A percentile compares a stretch with the other conserved stretches of the same genome.
Conservation (phyloP, 2,113 vertebrate genomes). For the Pleuronectes platessa region DNA sequence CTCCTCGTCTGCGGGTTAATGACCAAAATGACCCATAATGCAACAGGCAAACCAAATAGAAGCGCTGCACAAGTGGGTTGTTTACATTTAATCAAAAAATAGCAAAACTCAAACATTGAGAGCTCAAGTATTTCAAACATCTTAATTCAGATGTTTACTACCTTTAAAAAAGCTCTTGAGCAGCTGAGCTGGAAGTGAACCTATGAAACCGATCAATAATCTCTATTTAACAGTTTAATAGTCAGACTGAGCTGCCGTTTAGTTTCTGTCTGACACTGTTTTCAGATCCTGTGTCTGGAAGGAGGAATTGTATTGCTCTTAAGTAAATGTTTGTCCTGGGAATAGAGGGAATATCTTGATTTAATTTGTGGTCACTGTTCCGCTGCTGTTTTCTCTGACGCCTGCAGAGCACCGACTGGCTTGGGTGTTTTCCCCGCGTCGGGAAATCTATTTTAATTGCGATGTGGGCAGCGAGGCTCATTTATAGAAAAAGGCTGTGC, state of each 20-base stretch:
- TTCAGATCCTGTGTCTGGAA: neutral
- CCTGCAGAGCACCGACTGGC: neutral
- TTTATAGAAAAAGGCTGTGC: neutral
- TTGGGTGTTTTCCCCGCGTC: neutral
- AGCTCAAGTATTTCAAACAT: too few species aligned
- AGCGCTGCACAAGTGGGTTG: neutral
- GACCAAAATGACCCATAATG: conserved; percentile 10
- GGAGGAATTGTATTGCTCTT: neutral
- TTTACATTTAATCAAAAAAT: neutral
- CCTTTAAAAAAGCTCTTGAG: too few species aligned
- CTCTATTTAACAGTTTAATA: neutral
- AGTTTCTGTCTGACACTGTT: neutral
- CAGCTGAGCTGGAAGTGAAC: too few species aligned
- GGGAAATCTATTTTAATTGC: neutral
- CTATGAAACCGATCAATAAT: neutral
- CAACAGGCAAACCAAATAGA: neutral
- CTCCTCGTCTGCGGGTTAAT: neutral
- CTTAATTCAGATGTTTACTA: too few species aligned
- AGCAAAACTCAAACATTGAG: too few species aligned
- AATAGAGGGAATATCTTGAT: neutral
- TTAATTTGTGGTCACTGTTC: neutral
- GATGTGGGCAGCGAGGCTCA: neutral
- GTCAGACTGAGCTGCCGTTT: neutral
- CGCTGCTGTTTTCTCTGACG: neutral
- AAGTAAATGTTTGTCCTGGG: neutral